phyloP scores from a whole-genome alignment of 2,113 vertebrate genomes.

The Silurus meridionalis region DNA sequence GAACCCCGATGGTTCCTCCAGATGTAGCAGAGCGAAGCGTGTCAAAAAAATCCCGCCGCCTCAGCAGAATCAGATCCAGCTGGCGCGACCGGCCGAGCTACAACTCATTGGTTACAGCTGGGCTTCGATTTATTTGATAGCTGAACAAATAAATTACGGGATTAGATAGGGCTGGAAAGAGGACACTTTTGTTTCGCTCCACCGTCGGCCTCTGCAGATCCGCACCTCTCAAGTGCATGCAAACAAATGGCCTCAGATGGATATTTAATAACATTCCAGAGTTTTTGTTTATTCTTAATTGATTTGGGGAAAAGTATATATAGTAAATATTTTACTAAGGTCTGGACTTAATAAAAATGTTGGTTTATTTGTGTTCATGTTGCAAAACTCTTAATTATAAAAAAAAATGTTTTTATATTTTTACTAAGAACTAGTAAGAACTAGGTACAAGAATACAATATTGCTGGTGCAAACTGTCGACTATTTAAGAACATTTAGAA shows the following conservation, averaged over 20 bases:
- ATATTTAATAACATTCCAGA: background rate
- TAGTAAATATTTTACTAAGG: background rate
- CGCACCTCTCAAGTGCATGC: background rate
- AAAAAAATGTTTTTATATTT: too few relatives aligned
- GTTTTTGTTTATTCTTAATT: background rate
- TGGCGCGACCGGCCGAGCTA: constrained; percentile 72
- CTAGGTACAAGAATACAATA: too few relatives aligned
- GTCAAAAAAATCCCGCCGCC: constrained; percentile 85
- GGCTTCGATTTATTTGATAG: constrained; percentile 92
- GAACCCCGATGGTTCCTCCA: constrained; percentile 86
- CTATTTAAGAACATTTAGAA: too few relatives aligned
- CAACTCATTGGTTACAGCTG: constrained; percentile 96
- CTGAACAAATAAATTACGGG: constrained; percentile 96
- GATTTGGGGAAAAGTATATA: background rate
- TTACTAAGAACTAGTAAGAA: too few relatives aligned
- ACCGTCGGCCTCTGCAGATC: constrained; percentile 6
- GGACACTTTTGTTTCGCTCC: constrained; percentile 77
- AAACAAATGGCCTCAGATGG: background rate
- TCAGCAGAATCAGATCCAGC: constrained; percentile 82
- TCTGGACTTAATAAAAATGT: background rate
- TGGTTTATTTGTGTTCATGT: too few relatives aligned
- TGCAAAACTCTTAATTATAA: too few relatives aligned
- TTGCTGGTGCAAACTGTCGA: too few relatives aligned
- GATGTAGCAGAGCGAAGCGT: constrained; percentile 87
- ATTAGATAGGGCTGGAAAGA: constrained; percentile 83